These are phyloP conservation scores for Rachycentron canadum DNA, from an alignment of 2,797 vertebrate genomes.

Conservation along the genomic window DNA sequence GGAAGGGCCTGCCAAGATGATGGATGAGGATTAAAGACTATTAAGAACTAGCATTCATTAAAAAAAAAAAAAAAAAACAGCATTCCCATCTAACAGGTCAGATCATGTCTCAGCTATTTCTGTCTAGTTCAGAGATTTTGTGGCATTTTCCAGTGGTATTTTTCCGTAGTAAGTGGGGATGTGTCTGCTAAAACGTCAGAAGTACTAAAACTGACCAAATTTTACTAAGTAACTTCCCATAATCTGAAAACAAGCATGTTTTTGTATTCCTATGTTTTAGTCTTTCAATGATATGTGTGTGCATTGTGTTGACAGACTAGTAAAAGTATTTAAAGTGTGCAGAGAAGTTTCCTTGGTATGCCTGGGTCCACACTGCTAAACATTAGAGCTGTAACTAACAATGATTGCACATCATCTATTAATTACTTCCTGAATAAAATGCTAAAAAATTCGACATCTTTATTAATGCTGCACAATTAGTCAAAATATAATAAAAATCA, in stretches of 20 bases:
- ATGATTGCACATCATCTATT: no score
- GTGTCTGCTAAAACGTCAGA: constrained; percentile 2
- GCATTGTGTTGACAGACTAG: constrained; percentile 4
- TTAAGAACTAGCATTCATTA: constrained; percentile 52
- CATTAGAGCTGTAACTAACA: no score
- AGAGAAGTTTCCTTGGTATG: accelerated
- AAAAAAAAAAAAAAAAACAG: background rate
- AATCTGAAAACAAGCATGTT: background rate
- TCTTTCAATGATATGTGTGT: constrained; percentile 12
- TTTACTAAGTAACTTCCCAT: background rate
- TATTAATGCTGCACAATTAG: no score
- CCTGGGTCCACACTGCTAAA: background rate
- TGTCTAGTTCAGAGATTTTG: constrained; percentile 18
- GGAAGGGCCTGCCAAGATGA: constrained; percentile 70
- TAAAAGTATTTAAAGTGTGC: constrained; percentile 7
- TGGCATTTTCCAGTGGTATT: constrained; percentile 17
- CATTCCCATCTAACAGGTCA: constrained; percentile 55
- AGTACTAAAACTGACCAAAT: background rate
- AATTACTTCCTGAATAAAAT: no score
- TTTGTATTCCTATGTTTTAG: background rate
- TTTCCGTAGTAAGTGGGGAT: background rate
- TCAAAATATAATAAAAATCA: no score
- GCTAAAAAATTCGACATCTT: no score
- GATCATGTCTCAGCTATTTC: constrained; percentile 50
- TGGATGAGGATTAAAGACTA: constrained; percentile 75